Percentiles rank a stretch among this genome's conserved stretches.
These are phyloP conservation scores for Tanytarsus gracilentus DNA, from an alignment of 2,888 invertebrate species.

Conservation along the genomic window DNA sequence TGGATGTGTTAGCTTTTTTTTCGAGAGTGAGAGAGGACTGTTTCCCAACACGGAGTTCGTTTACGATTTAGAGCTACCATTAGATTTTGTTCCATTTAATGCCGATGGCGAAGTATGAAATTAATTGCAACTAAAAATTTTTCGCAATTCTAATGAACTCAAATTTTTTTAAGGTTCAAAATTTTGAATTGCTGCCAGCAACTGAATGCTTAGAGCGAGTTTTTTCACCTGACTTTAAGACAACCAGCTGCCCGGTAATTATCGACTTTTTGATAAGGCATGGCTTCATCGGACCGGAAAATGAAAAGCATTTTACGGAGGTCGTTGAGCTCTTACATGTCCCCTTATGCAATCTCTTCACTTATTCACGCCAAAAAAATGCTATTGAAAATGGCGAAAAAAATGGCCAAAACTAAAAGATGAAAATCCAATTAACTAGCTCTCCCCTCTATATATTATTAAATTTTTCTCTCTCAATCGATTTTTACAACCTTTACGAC, in stretches of 20 bases:
- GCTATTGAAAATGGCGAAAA: conserved; percentile 26
- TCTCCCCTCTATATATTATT: too few relatives aligned
- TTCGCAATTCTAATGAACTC: not conserved
- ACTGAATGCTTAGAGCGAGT: conserved; percentile 74
- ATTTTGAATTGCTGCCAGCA: conserved; percentile 77
- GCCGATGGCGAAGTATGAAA: conserved; percentile 72
- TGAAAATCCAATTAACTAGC: too few relatives aligned
- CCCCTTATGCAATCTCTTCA: conserved; percentile 75
- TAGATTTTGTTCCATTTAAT: conserved; percentile 84
- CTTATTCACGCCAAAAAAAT: conserved; percentile 45
- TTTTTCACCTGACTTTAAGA: conserved; percentile 78
- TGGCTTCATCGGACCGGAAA: conserved; percentile 80
- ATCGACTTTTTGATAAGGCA: conserved; percentile 88
- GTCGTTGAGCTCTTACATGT: conserved; percentile 80
- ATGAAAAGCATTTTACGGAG: conserved; percentile 75
- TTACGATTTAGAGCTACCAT: conserved; percentile 83
- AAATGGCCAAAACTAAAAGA: conserved; percentile 24
- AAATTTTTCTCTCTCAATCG: too few relatives aligned
- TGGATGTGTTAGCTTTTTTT: conserved; percentile 56
- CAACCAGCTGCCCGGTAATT: conserved; percentile 84
- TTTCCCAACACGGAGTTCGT: conserved; percentile 93
- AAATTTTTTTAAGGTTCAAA: conserved; percentile 49
- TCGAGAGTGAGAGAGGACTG: conserved; percentile 84
- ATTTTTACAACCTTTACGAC: too few relatives aligned
- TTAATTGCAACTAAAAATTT: not conserved